Base-by-base conservation (phyloP, 2,797 vertebrate genomes). In the Neoniphon sammara region DNA sequence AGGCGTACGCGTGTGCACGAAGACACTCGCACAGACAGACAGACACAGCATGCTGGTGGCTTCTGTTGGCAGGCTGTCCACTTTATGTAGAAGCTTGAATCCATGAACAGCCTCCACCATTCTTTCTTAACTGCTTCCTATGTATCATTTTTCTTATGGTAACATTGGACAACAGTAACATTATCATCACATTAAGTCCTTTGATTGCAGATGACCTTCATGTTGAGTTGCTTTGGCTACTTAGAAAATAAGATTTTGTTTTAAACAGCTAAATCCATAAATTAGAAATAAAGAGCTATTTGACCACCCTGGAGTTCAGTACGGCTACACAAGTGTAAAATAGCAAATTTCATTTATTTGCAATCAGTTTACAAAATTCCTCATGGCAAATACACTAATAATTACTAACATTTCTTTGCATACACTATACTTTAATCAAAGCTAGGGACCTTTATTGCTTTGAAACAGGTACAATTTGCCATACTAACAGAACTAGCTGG, bases 1-100 rank as follows among this genome's bases (percentile, higher is more conserved):
- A 69, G 21, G 20, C 46, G n/a, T 52, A 42, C 66, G 25, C 47
- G 63, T 58, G 52, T 25, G n/a, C 18, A 60, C 36, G 42, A 34
- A 69, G 30, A 23, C 44, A 61, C 42, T 46, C 50, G 46, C 76
- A 56, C 58, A 83, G 34, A 56, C 23, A 25, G 58, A 47, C 39
- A 21, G 46, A 39, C 39, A 53, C 39, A 56, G 15, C 65, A 55
- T 64, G 15, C 46, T 61, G 7, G 59, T 23, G 50, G 34, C 56
- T 61, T 57, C 9, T 31, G 49, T 30, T 75, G 56, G 76, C 66
- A 81, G 75, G 57, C 14, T 67, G 53, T 60, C 14, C 30, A 10
- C 44, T 69, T 57, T 65, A 18, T 49, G 46, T n/a, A 49, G 46
- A 8, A 4, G 7, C 46, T 49, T 49, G 46, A 49, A 49, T 7